These are phyloP conservation scores for Echeneis naucrates DNA, from an alignment of 2,797 vertebrate species.

Conservation along the genomic window DNA sequence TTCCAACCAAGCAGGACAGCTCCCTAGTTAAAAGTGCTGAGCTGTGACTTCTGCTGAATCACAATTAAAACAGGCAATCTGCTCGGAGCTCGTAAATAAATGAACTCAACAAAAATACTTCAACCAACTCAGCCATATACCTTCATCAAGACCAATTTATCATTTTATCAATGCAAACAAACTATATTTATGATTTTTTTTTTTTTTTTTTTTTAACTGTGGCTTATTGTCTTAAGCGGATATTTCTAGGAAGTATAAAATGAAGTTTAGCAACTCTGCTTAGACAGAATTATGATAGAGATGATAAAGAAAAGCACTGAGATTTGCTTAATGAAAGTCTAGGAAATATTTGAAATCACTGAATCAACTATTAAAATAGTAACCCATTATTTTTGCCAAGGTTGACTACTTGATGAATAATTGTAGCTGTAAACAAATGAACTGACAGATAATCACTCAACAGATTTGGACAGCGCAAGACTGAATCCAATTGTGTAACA, in stretches of 20 bases:
- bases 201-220: conserved; percentile 40
- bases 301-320: neutral
- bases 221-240: conserved; percentile 25
- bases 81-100: conserved; percentile 62
- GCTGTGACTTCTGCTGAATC: conserved; percentile 64
- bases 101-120: conserved; percentile 55
- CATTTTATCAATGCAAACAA: conserved; percentile 29
- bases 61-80: conserved; percentile 76
- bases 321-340: neutral
- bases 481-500: neutral
- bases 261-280: conserved; percentile 9
- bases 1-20: conserved; percentile 52
- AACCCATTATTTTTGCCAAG: neutral
- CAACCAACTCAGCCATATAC: conserved; percentile 22
- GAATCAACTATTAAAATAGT: neutral
- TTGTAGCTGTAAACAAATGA: neutral
- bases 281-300: conserved; percentile 2
- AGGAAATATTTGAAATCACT: neutral
- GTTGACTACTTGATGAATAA: too few species aligned
- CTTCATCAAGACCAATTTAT: conserved; percentile 48
- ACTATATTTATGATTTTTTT: conserved; percentile 28
- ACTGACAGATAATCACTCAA: neutral
- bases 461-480: neutral
- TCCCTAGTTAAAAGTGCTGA: conserved; percentile 64
- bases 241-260: conserved; percentile 7